These are phyloP conservation scores for Acholoe squamosa DNA, from an alignment of 2,888 invertebrate species.

Conservation along the genomic window DNA sequence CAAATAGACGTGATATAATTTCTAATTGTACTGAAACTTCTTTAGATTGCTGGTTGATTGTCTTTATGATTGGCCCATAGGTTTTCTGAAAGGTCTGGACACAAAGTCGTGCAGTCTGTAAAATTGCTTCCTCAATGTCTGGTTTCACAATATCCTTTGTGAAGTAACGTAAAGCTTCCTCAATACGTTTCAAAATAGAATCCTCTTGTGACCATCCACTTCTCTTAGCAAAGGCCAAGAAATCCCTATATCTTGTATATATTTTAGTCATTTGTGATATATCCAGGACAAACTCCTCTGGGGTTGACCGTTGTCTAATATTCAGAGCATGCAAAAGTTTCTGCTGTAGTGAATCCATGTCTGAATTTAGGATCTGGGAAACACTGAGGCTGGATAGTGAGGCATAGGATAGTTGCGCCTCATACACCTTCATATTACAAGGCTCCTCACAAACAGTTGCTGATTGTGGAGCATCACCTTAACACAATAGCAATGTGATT, in stretches of 20 bases:
- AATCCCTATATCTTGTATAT: not conserved
- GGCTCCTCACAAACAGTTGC: not conserved
- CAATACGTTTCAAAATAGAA: not conserved
- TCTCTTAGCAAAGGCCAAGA: not conserved
- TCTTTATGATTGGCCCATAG: not conserved
- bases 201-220: not conserved
- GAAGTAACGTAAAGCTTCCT: not conserved
- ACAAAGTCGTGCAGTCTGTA: not conserved
- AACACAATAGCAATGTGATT: not conserved
- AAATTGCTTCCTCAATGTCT: not conserved
- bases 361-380: not conserved
- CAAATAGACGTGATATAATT: not conserved
- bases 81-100: not conserved
- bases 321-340: not conserved
- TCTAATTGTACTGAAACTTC: not conserved
- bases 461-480: not conserved
- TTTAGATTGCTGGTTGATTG: not conserved
- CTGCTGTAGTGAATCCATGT: not conserved
- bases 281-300: not conserved
- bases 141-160: not conserved
- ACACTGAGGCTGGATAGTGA: constrained; percentile 23
- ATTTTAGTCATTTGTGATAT: not conserved
- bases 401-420: constrained; percentile 16
- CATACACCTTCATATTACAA: not conserved
- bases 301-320: not conserved